These are phyloP conservation scores for Euproctis similis DNA, from an alignment of 2,888 invertebrate species.

Conservation along the genomic window DNA sequence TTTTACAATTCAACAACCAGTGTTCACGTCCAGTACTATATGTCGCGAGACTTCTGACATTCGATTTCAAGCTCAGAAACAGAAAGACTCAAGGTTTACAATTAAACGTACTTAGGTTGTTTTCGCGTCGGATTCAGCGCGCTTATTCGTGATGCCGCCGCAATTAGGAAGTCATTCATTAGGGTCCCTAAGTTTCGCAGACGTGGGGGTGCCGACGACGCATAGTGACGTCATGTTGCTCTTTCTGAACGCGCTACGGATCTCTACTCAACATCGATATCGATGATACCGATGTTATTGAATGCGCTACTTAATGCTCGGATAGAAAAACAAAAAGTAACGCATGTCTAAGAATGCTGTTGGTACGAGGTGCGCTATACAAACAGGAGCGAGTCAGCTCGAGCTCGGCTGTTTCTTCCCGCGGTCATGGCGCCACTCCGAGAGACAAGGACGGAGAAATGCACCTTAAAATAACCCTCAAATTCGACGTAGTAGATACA, in stretches of 20 bases:
- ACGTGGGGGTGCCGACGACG: conserved; percentile 68
- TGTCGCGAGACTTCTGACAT: conserved; percentile 52
- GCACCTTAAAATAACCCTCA: conserved; percentile 67
- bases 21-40: conserved; percentile 51
- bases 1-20: conserved; percentile 37
- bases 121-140: conserved; percentile 65
- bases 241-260: conserved; percentile 46
- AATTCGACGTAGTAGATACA: conserved; percentile 56
- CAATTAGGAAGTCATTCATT: conserved; percentile 77
- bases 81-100: conserved; percentile 62
- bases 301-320: conserved; percentile 24
- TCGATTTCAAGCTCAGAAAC: conserved; percentile 63
- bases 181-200: conserved; percentile 75
- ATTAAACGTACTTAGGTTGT: conserved; percentile 52
- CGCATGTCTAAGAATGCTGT: conserved; percentile 57
- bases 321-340: conserved; percentile 50
- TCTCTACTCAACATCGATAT: conserved; percentile 30
- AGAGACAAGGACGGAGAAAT: conserved; percentile 61
- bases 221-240: conserved; percentile 54
- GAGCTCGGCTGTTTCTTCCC: conserved; percentile 39
- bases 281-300: conserved; percentile 22
- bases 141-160: conserved; percentile 68
- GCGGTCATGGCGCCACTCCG: conserved; percentile 60
- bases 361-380: conserved; percentile 41
- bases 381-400: conserved; percentile 58